phyloP scores from a whole-genome alignment of 2,113 vertebrate genomes.

The Pseudorasbora parva region DNA sequence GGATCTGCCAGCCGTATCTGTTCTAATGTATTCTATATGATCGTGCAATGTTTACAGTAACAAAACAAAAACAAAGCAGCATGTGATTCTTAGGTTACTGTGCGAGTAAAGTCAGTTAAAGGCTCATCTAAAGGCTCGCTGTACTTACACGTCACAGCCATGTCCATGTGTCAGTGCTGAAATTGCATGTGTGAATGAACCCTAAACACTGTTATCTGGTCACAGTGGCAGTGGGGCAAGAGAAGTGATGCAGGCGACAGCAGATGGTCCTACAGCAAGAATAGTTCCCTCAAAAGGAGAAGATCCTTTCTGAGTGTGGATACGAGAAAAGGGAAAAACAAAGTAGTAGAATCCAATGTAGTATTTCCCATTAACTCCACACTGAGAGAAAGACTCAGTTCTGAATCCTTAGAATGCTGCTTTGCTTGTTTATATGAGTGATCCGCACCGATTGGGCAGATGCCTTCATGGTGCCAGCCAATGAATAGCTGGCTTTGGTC shows the following conservation, averaged over 20 bases:
- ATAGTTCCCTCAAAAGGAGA: conserved; percentile 1
- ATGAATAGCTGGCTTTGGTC: conserved; percentile 47
- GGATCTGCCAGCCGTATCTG: not conserved
- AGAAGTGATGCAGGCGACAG: not conserved
- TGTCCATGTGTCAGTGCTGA: conserved; percentile 37
- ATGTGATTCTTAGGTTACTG: conserved; percentile 3
- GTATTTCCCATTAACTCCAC: conserved; percentile 26
- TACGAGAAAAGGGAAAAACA: not conserved
- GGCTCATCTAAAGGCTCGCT: not conserved
- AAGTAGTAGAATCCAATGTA: not conserved
- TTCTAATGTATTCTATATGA: not conserved
- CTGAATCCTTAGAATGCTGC: conserved; percentile 52
- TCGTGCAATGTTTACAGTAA: not conserved
- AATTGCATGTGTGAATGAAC: not conserved
- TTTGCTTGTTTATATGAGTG: conserved; percentile 56
- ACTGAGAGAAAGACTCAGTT: conserved; percentile 33
- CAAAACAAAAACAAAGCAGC: conserved; percentile 1
- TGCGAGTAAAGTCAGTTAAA: not conserved
- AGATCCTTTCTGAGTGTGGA: not conserved
- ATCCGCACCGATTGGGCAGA: conserved; percentile 42
- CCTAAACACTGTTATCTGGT: not conserved
- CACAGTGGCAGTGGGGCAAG: not conserved
- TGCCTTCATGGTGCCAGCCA: conserved; percentile 41
- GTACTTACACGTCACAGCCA: conserved; percentile 56
- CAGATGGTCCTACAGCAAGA: conserved; percentile 27